Base-by-base conservation (phyloP, 2,797 vertebrate species). In the Linurgus olivaceus region DNA sequence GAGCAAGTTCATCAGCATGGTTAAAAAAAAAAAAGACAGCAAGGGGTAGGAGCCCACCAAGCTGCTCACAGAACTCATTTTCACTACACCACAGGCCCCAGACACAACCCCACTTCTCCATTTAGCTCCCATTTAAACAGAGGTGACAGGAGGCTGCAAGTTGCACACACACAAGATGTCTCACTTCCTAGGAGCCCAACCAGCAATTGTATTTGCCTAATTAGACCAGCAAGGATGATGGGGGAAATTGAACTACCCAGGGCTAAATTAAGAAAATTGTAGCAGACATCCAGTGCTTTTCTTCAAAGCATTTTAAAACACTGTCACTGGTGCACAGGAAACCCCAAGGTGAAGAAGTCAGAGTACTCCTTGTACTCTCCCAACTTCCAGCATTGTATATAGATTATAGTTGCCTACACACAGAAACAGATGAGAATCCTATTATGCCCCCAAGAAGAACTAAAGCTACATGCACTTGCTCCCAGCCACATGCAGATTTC, bases 71-170 rank as follows among this genome's bases (percentile, higher is more conserved):
- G 18, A 50, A 11, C 11, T 54, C 37, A 38, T 79, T 52, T 19
- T 19, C 45, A 28, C 28, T 37, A 8, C 25, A 25, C 10, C 2
- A 2, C 54, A 48, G 11, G 13, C 7, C 31, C 16, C 58, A 44
- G 19, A 19, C 10, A 42, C 0, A 1, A 40, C 2, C 7, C n/a
- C 29, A 33, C 8, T 51, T 79, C 21, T 23, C 54, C 20, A 25
- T 12, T 45, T 44, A 50, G 13, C 10, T 85, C 23, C 17, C 15
- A 20, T 10, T 66, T 47, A 42, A 54, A 61, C 5, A 0, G 0
- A 42, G 8, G 21, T 37, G 35, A 45, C 35, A 83, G 58, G 26
- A 38, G 25, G 29, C 51, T 85, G 63, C 45, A 72, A 45, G 24
- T 35, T 28, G 48, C 26, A 45, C 20, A 9, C 29, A 17, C 0